Base-by-base conservation (phyloP, 1,140 invertebrate species). In the Drosophila lini region DNA sequence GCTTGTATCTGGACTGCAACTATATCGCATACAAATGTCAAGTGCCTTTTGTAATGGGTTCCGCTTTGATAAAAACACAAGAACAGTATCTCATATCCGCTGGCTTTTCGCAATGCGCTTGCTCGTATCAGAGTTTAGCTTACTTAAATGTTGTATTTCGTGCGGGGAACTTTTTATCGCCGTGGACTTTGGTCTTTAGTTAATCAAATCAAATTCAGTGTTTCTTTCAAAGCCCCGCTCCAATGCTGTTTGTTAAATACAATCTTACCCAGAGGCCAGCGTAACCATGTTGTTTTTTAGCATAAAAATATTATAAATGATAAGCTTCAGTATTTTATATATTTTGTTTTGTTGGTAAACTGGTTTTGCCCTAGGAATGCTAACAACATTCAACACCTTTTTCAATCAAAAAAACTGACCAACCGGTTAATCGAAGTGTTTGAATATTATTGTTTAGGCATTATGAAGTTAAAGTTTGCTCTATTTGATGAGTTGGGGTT, bases 371-470 rank as follows among this genome's bases (percentile, higher is more conserved):
- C 31, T 65, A 2, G 16, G 44, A 71, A 79, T 78, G 61, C 32
- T 75, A 64, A 75, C 45, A 47, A 56, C 41, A 47, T 65, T 79
- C 53, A 80, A 70, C 60, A 80, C 70, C 64, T 50, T 80, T 56
- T 58, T 55, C 34, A 19, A 40, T 40, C 34, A 55, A 36, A 44
- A 44, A 28, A 38, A n/a, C 25, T 7, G 1, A 3, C 16, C 31
- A 80, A 68, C 78, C 58, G 71, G 79, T 80, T 75, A 31, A 44
- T 41, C 5, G 1, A 65, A 44, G 34, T 45, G 69, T 60, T 74
- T 42, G 45, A 38, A 69, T 36, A 15, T 28, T 16, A 41, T 57
- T 16, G 31, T 32, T 25, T 47, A 68, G 32, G 40, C 60, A 41
- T 56, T 34, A 40, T 40, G 11, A 16, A 45, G 40, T 56, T 22